Conservation (phyloP, 1,140 invertebrate species). For the Saccostrea echinata region DNA sequence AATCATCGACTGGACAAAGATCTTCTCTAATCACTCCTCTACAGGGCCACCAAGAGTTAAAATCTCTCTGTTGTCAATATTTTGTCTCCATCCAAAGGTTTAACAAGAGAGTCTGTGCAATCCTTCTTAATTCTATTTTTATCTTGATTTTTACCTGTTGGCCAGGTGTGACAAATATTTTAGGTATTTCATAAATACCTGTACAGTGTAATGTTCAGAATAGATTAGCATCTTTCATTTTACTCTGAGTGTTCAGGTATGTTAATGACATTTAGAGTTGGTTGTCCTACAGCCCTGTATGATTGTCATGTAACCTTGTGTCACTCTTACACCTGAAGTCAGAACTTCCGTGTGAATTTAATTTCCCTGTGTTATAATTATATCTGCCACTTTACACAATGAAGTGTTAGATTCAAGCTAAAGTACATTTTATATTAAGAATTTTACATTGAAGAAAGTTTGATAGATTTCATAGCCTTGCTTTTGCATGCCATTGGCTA, state of each 20-base stretch:
- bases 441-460: too few species aligned
- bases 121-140: background rate
- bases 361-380: too few species aligned
- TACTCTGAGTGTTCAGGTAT: background rate
- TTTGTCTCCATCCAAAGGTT: background rate
- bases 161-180: conserved; percentile 30
- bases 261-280: background rate
- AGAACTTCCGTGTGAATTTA: too few species aligned
- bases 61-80: background rate
- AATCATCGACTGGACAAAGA: background rate
- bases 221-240: conserved; percentile 34
- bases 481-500: too few species aligned
- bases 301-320: background rate
- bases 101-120: background rate
- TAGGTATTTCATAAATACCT: conserved; percentile 14
- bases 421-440: too few species aligned
- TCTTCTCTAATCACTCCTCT: background rate
- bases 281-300: background rate
- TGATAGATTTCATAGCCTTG: too few species aligned
- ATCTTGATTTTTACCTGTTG: conserved; percentile 10
- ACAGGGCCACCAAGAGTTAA: background rate
- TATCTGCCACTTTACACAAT: too few species aligned
- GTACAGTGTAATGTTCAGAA: conserved; percentile 20
- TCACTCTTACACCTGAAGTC: background rate
- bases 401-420: too few species aligned